These are phyloP conservation scores for Anarrhichthys ocellatus DNA, from an alignment of 2,113 vertebrate genomes.

Conservation along the genomic window DNA sequence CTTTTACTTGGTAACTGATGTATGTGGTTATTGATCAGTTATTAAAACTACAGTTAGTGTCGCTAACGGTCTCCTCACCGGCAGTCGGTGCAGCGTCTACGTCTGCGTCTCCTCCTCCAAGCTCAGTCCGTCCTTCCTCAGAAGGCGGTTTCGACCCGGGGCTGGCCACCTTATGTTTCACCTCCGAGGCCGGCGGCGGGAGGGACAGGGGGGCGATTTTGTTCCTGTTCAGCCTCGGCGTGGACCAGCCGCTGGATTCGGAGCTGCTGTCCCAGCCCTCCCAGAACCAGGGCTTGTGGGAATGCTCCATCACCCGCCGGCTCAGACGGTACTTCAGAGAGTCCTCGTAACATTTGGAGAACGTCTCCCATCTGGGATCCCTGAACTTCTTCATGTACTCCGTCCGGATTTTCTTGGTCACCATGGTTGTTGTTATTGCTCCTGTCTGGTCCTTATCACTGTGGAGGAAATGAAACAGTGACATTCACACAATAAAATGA, in stretches of 20 bases:
- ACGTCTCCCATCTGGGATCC: constrained; percentile 93
- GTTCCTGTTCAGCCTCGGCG: constrained; percentile 66
- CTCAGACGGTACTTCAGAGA: constrained; percentile 90
- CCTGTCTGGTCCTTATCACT: constrained; percentile 13
- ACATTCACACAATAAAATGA: background rate
- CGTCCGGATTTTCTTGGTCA: constrained; percentile 83
- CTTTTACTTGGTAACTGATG: too few species aligned
- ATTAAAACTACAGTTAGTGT: background rate
- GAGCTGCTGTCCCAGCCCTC: constrained; percentile 87
- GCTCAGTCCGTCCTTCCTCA: constrained; percentile 24
- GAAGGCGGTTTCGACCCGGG: background rate
- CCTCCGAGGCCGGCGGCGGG: constrained; percentile 39
- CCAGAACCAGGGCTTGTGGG: constrained; percentile 92
- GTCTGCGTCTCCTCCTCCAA: background rate
- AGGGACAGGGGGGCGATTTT: constrained; percentile 62
- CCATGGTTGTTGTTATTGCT: constrained; percentile 58
- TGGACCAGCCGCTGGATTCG: constrained; percentile 82
- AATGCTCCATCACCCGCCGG: constrained; percentile 91
- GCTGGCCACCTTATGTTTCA: constrained; percentile 29
- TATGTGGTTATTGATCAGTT: background rate
- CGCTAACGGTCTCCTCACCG: constrained; percentile 54
- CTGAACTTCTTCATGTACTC: constrained; percentile 96
- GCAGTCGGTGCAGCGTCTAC: constrained; percentile 23
- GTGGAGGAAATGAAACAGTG: background rate
- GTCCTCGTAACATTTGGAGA: constrained; percentile 91